Conservation (phyloP, 2,113 vertebrate genomes). For the Erpornis zantholeuca region DNA sequence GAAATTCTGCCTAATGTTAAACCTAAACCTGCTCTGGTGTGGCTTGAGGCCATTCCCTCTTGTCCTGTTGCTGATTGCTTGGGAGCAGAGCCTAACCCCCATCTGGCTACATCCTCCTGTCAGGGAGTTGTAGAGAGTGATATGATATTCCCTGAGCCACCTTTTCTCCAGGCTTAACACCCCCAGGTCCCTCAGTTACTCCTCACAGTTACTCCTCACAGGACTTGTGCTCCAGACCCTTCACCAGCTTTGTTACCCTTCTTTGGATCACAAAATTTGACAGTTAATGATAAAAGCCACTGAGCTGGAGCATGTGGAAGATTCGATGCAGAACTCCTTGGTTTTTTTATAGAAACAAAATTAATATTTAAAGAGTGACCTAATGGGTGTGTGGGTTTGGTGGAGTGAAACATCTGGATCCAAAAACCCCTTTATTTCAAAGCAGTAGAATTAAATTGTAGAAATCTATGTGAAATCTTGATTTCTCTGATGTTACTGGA, state of each 20-base stretch:
- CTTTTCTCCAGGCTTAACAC: not conserved
- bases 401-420: not conserved
- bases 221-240: not conserved
- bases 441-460: not conserved
- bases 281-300: not conserved
- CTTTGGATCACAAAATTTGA: not conserved
- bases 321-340: not conserved
- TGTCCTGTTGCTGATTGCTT: accelerated
- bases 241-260: not conserved
- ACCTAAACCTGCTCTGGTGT: not conserved
- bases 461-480: not conserved
- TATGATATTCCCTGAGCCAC: not conserved
- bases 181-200: not conserved
- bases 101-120: not conserved
- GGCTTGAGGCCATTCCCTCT: not conserved
- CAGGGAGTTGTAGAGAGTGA: accelerated
- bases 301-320: not conserved
- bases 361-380: not conserved
- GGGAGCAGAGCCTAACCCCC: accelerated
- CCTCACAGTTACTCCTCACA: not conserved
- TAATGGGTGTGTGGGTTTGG: not conserved
- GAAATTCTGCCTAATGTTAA: not conserved
- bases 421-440: not conserved
- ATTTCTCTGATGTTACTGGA: not conserved
- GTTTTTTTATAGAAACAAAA: not conserved